Conservation (phyloP, 2,888 invertebrate genomes). For the Zygothrica quintamaculata region DNA sequence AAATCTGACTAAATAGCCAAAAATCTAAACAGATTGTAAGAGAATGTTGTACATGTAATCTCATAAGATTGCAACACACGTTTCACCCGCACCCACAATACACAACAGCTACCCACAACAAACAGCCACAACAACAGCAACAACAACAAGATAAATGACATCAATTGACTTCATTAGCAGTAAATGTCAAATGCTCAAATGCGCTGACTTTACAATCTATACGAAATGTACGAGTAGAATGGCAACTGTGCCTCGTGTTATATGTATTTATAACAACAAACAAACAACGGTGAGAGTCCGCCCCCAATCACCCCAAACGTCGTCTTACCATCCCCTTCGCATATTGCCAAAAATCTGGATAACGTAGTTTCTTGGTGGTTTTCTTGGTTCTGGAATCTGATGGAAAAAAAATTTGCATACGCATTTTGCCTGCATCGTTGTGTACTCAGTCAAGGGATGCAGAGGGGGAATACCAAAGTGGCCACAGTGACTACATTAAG, state of each 20-base stretch:
- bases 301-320: constrained; percentile 11
- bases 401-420: constrained; percentile 81
- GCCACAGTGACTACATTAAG: constrained; percentile 73
- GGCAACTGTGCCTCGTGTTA: constrained; percentile 50
- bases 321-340: constrained; percentile 23
- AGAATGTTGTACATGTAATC: constrained; percentile 37
- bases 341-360: constrained; percentile 53
- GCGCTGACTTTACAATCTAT: constrained; percentile 25
- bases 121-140: constrained; percentile 20
- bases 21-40: constrained; percentile 29
- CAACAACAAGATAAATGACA: constrained; percentile 78
- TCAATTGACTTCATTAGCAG: constrained; percentile 83
- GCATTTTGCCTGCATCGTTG: constrained; percentile 82
- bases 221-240: constrained; percentile 33
- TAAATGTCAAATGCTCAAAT: constrained; percentile 71
- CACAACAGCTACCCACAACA: constrained; percentile 6
- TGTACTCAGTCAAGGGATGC: constrained; percentile 44
- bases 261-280: constrained; percentile 65
- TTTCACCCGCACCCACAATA: constrained; percentile 1
- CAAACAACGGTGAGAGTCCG: constrained; percentile 32
- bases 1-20: background rate
- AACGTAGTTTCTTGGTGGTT: constrained; percentile 36
- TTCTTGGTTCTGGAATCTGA: constrained; percentile 6
- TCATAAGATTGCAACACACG: constrained; percentile 22
- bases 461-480: constrained; percentile 42